These are phyloP conservation scores for Sebastes diaconus DNA, from an alignment of 2,797 vertebrate species.

Conservation along the genomic window DNA sequence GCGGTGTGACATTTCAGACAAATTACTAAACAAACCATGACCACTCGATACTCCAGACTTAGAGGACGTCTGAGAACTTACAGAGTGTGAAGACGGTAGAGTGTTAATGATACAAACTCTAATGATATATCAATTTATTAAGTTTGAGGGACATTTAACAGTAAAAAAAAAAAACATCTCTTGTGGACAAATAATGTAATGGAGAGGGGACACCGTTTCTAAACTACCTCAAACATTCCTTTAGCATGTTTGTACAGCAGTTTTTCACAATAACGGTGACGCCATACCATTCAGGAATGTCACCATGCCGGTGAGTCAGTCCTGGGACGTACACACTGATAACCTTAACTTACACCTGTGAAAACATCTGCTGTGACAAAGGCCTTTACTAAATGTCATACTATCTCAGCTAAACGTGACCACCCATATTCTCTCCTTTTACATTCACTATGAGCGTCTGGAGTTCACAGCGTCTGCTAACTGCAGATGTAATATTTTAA, in stretches of 20 bases:
- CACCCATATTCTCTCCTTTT: not conserved
- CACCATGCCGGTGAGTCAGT: not conserved
- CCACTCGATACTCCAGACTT: not conserved
- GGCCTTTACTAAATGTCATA: not conserved
- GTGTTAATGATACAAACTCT: not conserved
- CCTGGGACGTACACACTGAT: not conserved
- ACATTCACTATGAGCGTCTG: not conserved
- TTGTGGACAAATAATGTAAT: no score
- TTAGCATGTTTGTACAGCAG: not conserved
- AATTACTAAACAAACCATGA: not conserved
- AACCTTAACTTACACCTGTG: not conserved
- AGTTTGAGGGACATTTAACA: not conserved
- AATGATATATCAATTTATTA: not conserved
- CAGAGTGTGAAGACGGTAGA: not conserved
- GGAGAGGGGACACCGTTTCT: no score
- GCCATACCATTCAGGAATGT: not conserved
- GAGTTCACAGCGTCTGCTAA: not conserved
- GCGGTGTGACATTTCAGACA: not conserved
- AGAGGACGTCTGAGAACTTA: not conserved
- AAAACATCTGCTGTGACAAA: not conserved
- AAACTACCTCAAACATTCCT: not conserved
- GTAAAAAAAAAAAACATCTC: not conserved
- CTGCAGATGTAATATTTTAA: constrained; percentile 5
- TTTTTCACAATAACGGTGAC: not conserved
- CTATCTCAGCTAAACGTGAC: not conserved